These are phyloP conservation scores for Polymixis flavicincta DNA, from an alignment of 2,888 invertebrate genomes.

Conservation along the genomic window DNA sequence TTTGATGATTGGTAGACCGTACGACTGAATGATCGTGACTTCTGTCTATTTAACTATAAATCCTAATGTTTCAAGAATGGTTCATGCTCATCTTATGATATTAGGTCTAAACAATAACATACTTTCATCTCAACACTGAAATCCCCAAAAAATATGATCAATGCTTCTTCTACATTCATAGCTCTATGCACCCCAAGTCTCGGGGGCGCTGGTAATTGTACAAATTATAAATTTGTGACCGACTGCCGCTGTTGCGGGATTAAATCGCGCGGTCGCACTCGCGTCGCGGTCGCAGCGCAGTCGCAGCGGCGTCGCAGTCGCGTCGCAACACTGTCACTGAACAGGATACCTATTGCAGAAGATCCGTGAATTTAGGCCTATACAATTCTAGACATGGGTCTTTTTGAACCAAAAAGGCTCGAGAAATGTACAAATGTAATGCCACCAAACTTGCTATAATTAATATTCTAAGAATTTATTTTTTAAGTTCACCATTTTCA, in stretches of 20 bases:
- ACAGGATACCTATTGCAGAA: constrained; percentile 18
- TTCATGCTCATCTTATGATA: background rate
- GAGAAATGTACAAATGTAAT: background rate
- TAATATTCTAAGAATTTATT: background rate
- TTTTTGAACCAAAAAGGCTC: background rate
- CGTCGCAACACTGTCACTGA: constrained; percentile 46
- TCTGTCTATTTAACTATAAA: no score
- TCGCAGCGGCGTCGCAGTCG: constrained; percentile 63
- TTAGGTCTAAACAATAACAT: background rate
- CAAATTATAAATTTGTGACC: constrained; percentile 90
- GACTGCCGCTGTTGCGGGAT: constrained; percentile 80
- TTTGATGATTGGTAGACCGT: no score
- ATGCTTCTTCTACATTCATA: constrained; percentile 56
- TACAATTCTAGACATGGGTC: background rate
- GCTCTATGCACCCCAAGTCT: constrained; percentile 77
- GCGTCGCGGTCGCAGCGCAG: constrained; percentile 63
- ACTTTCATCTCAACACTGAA: background rate
- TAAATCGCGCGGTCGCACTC: constrained; percentile 74
- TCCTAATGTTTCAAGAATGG: no score
- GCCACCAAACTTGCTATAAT: background rate
- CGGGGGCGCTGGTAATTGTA: constrained; percentile 86
- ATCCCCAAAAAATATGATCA: background rate
- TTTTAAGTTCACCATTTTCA: background rate
- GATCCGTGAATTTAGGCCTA: background rate
- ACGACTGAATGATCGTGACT: no score